A percentile compares a stretch with the other conserved stretches of the same genome.
Evolutionary conservation across 2,888 invertebrate species (phyloP).

Genomic region (Tetragonula carbonaria): DNA sequence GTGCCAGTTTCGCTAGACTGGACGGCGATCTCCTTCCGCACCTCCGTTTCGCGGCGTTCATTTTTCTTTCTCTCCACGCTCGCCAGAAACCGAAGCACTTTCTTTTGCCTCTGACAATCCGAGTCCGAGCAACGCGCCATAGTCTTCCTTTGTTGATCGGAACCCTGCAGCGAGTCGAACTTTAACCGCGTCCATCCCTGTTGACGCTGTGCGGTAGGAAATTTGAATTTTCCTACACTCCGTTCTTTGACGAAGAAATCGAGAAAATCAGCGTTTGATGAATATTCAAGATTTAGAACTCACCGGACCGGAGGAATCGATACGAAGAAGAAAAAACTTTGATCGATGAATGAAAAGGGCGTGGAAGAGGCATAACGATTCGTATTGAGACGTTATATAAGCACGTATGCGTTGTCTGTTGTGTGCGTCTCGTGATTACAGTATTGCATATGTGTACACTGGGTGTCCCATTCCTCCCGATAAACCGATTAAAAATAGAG

Average conservation of each 20-base stretch:
- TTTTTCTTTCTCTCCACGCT: slow-evolving; percentile 50
- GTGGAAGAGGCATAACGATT: not conserved
- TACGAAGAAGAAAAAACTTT: not conserved
- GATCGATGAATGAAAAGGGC: no score
- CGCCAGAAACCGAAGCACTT: slow-evolving; percentile 19
- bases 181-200: not conserved
- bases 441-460: not conserved
- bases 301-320: not conserved
- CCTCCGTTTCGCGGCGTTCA: slow-evolving; percentile 38
- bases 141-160: no score
- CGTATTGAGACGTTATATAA: not conserved
- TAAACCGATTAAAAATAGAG: not conserved
- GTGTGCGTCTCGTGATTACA: not conserved
- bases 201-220: not conserved
- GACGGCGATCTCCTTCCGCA: slow-evolving; percentile 59
- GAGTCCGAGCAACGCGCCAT: no score
- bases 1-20: slow-evolving; percentile 77
- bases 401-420: not conserved
- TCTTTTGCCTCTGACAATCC: slow-evolving; percentile 6
- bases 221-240: not conserved
- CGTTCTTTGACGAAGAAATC: not conserved
- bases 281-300: not conserved
- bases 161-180: not conserved
- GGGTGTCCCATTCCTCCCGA: not conserved
- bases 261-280: not conserved